These are phyloP conservation scores for Erpobdella octoculata DNA, from an alignment of 2,888 invertebrate genomes.

Conservation along the genomic window DNA sequence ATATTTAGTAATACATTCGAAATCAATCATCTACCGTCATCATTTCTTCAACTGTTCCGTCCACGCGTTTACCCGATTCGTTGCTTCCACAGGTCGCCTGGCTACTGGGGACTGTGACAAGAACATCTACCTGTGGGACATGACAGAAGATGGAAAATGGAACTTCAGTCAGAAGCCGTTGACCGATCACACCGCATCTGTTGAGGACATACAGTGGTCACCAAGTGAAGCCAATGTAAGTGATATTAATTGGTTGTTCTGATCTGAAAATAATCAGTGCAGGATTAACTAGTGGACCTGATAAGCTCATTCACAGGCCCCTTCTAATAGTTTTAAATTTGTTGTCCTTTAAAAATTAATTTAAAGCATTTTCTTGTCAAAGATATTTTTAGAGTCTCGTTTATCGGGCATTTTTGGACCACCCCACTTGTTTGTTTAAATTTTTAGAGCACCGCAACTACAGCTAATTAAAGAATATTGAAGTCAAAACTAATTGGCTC, in stretches of 20 bases:
- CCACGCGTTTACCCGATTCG: neutral
- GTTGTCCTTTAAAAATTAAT: neutral
- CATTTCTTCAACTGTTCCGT: neutral
- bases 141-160: conserved; percentile 72
- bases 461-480: too few species aligned
- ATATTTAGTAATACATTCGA: too few species aligned
- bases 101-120: conserved; percentile 88
- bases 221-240: conserved; percentile 74
- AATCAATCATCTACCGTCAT: conserved; percentile 4
- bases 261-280: neutral
- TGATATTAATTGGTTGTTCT: neutral
- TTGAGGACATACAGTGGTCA: conserved; percentile 98
- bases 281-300: neutral
- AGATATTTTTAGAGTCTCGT: too few species aligned
- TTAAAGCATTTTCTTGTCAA: neutral
- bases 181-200: conserved; percentile 77
- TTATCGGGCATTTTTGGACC: too few species aligned
- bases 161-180: conserved; percentile 80
- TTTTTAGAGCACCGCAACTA: too few species aligned
- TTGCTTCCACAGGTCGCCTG: conserved; percentile 60
- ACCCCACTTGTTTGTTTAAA: too few species aligned
- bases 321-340: neutral
- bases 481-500: too few species aligned
- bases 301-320: neutral
- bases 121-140: conserved; percentile 87